Conservation (phyloP, 2,113 vertebrate species). For the Ptilonorhynchus violaceus region DNA sequence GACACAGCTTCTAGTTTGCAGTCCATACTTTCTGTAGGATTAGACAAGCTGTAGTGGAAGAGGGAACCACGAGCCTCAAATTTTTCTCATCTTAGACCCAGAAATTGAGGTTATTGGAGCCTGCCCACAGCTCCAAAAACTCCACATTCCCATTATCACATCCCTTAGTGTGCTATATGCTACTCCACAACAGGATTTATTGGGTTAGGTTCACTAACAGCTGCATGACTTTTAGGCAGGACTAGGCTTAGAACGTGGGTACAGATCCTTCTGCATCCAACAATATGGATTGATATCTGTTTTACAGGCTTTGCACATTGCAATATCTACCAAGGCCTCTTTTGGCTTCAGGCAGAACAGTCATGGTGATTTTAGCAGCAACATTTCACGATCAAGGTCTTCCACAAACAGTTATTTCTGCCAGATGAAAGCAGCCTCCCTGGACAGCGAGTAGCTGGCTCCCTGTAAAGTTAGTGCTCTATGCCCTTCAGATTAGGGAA, state of each 20-base stretch:
- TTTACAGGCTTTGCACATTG: not conserved
- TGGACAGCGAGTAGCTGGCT: not conserved
- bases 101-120: not conserved
- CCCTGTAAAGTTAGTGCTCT: not conserved
- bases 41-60: not conserved
- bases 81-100: not conserved
- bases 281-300: not conserved
- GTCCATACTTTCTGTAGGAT: not conserved
- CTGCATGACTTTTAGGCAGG: not conserved
- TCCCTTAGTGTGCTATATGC: accelerated
- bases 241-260: not conserved
- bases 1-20: not conserved
- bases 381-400: not conserved
- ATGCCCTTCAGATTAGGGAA: not conserved
- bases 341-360: not conserved
- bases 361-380: not conserved
- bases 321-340: not conserved
- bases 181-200: not conserved
- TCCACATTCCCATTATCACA: too few relatives aligned
- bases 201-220: not conserved
- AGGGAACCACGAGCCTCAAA: accelerated
- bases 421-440: not conserved
- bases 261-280: not conserved
- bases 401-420: not conserved
- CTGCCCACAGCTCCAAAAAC: not conserved